A percentile compares a stretch with the other conserved stretches of the same genome.
Conservation (phyloP, 2,888 invertebrate species). For the Pycnomerus fuliginosus region DNA sequence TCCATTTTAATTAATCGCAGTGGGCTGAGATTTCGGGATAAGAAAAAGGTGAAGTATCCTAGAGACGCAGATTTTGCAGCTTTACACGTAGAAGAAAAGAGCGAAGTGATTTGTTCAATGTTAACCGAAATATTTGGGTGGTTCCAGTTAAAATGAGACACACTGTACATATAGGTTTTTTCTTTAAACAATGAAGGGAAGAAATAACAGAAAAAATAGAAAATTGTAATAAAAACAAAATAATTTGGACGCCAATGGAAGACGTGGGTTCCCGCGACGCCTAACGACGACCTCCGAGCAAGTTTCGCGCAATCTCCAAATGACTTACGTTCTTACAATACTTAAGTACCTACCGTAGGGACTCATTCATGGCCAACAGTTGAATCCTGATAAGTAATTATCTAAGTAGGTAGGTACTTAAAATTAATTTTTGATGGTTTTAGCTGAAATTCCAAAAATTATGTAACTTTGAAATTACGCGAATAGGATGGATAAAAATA, state of each 20-base stretch:
- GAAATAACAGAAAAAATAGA: neutral
- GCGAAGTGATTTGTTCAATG: too few relatives aligned
- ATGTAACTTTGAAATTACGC: conserved; percentile 5
- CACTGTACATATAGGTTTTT: too few relatives aligned
- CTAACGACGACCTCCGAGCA: conserved; percentile 35
- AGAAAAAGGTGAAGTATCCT: too few relatives aligned
- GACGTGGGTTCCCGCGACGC: conserved; percentile 26
- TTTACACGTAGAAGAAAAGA: too few relatives aligned
- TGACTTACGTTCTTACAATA: conserved; percentile 32
- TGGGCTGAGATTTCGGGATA: too few relatives aligned
- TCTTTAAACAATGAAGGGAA: too few relatives aligned
- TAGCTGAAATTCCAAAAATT: too few relatives aligned
- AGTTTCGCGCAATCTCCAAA: conserved; percentile 35
- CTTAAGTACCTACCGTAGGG: conserved; percentile 17
- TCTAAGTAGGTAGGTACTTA: conserved; percentile 4
- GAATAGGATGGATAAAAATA: conserved; percentile 7
- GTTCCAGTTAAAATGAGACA: too few relatives aligned
- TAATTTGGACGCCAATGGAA: conserved; percentile 16
- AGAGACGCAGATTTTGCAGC: too few relatives aligned
- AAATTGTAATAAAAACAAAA: neutral
- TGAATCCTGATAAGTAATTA: conserved; percentile 22
- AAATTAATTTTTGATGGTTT: conserved; percentile 7
- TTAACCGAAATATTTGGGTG: too few relatives aligned
- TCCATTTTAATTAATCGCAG: too few relatives aligned
- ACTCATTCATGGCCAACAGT: conserved; percentile 28